These are phyloP conservation scores for Penaeus indicus DNA, from an alignment of 1,140 invertebrate genomes.

Conservation along the genomic window DNA sequence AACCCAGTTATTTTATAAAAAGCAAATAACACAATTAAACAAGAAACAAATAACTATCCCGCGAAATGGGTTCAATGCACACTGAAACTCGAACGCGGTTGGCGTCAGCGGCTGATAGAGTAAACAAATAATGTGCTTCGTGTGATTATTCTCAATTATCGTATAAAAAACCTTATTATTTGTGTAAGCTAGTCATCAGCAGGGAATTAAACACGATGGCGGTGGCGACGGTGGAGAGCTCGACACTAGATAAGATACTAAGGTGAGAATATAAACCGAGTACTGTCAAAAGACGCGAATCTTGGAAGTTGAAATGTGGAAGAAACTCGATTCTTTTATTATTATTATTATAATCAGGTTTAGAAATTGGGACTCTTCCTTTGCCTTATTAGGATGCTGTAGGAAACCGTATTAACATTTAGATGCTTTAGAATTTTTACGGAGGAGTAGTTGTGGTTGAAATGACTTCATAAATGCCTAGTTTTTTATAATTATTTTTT, in stretches of 20 bases:
- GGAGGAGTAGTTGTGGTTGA: no score
- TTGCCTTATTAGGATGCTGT: no score
- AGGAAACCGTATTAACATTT: no score
- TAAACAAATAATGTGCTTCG: constrained; percentile 45
- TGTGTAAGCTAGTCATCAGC: constrained; percentile 32
- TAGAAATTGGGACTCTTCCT: no score
- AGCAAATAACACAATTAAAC: no score
- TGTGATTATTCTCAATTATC: neutral
- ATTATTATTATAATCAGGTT: no score
- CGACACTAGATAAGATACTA: constrained; percentile 48
- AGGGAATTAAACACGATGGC: constrained; percentile 39
- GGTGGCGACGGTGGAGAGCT: constrained; percentile 52
- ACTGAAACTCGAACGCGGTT: neutral
- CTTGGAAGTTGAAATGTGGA: neutral
- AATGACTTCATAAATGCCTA: no score
- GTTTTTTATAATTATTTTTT: no score
- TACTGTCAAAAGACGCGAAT: neutral
- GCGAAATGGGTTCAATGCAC: no score
- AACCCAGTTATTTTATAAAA: no score
- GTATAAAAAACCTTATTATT: neutral
- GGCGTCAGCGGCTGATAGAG: constrained; percentile 42
- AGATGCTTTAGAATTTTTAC: no score
- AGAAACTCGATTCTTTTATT: neutral
- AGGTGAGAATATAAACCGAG: constrained; percentile 9
- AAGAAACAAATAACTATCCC: no score